Percentiles rank a stretch among this genome's conserved stretches.
Evolutionary conservation across 1,140 invertebrate genomes (phyloP).

Genomic region (Drosophila rhopaloa): DNA sequence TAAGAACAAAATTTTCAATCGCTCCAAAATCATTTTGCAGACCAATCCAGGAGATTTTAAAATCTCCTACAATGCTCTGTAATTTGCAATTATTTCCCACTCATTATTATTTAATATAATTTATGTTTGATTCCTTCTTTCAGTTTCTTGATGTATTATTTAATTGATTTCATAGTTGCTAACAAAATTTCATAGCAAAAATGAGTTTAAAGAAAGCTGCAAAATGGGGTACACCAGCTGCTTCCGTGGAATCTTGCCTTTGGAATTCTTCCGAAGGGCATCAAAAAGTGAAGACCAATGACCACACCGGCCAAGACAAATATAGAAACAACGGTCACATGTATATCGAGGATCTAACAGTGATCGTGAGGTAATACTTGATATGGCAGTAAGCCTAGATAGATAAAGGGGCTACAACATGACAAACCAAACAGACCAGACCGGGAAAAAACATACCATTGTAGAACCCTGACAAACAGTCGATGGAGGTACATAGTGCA

Average conservation of each 20-base stretch:
- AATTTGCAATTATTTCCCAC: conserved; percentile 9
- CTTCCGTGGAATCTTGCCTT: conserved; percentile 50
- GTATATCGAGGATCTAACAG: conserved; percentile 12
- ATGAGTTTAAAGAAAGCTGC: conserved; percentile 21
- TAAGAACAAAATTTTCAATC: conserved; percentile 51
- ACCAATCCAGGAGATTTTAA: conserved; percentile 12
- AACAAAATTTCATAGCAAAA: conserved; percentile 40
- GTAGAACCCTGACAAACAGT: conserved; percentile 1
- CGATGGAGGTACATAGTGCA: conserved; percentile 31
- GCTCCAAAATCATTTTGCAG: conserved; percentile 53
- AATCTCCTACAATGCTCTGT: conserved; percentile 19
- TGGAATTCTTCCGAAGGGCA: conserved; percentile 13
- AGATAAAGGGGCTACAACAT: conserved; percentile 54
- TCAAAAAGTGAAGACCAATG: conserved; percentile 3
- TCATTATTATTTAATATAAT: conserved; percentile 10
- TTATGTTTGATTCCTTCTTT: conserved; percentile 7
- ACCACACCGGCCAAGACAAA: conserved; percentile 26
- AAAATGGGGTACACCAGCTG: conserved; percentile 48
- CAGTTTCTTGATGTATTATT: background rate
- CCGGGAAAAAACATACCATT: conserved; percentile 31
- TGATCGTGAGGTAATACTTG: background rate
- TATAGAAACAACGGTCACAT: conserved; percentile 8
- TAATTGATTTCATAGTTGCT: conserved; percentile 54
- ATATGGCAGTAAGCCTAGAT: conserved; percentile 52
- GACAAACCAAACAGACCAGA: conserved; percentile 36